phyloP scores from a whole-genome alignment of 1,140 invertebrate species.

The Drosophila insularis region DNA sequence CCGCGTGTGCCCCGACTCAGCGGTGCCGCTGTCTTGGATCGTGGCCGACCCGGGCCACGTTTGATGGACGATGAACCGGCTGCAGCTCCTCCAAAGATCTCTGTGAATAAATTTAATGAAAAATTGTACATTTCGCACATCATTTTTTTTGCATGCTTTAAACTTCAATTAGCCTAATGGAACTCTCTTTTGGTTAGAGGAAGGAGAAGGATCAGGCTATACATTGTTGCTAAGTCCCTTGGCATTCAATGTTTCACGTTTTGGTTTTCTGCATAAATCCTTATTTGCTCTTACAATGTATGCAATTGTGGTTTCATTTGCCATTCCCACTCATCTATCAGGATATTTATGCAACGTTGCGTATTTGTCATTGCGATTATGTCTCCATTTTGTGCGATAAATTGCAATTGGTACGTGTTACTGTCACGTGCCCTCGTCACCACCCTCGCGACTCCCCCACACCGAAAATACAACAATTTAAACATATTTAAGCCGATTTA shows the following conservation, averaged over 20 bases:
- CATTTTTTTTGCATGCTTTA: not conserved
- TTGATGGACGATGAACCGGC: slow-evolving; percentile 51
- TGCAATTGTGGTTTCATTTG: slow-evolving; percentile 59
- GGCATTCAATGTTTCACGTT: slow-evolving; percentile 50
- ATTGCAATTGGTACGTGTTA: slow-evolving; percentile 43
- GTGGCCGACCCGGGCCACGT: slow-evolving; percentile 89
- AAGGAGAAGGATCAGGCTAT: slow-evolving; percentile 25
- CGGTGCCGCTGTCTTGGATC: slow-evolving; percentile 86
- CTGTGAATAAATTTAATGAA: not conserved
- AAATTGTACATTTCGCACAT: not conserved
- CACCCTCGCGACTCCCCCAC: not conserved
- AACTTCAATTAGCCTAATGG: slow-evolving; percentile 27
- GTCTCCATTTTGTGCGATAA: slow-evolving; percentile 51
- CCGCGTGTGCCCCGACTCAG: slow-evolving; percentile 84
- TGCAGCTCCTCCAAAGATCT: slow-evolving; percentile 6
- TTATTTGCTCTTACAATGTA: slow-evolving; percentile 41
- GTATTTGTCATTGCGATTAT: slow-evolving; percentile 67
- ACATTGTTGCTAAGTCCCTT: slow-evolving; percentile 60
- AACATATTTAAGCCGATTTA: slow-evolving; percentile 76
- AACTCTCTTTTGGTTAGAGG: not conserved
- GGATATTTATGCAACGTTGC: slow-evolving; percentile 61
- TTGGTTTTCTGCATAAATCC: slow-evolving; percentile 32
- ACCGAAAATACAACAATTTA: slow-evolving; percentile 29
- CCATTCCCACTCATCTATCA: not conserved
- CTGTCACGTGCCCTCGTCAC: slow-evolving; percentile 52